phyloP scores from a whole-genome alignment of 2,797 vertebrate genomes.

The Sebastes nivosus region DNA sequence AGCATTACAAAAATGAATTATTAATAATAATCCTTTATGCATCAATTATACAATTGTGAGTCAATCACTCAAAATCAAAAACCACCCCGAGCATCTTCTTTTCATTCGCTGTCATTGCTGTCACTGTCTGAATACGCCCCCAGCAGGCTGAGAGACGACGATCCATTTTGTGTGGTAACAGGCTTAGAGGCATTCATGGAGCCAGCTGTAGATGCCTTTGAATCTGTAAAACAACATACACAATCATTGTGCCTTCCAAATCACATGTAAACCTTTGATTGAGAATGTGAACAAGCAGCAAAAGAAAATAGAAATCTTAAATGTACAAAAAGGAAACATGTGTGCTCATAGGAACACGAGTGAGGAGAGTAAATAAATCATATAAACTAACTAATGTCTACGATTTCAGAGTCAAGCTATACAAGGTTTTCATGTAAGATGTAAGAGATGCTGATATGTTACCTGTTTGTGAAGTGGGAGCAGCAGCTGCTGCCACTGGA shows the following conservation, averaged over 20 bases:
- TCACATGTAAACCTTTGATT: background rate
- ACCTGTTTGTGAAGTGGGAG: slow-evolving; percentile 60
- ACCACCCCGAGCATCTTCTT: background rate
- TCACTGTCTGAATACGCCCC: slow-evolving; percentile 92
- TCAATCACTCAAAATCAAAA: slow-evolving; percentile 11
- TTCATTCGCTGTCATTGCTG: slow-evolving; percentile 81
- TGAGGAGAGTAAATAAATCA: background rate
- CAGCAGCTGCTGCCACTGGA: background rate
- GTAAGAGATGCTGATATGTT: background rate
- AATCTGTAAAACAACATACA: slow-evolving; percentile 52
- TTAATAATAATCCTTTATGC: background rate
- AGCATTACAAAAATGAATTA: background rate
- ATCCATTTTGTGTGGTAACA: slow-evolving; percentile 55
- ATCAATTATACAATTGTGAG: background rate
- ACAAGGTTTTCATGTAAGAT: too few species aligned
- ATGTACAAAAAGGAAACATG: background rate
- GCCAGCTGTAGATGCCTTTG: slow-evolving; percentile 20
- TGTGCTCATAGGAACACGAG: background rate
- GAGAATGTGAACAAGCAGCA: background rate
- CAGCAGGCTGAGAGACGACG: slow-evolving; percentile 90
- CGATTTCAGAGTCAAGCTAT: background rate
- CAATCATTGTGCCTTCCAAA: background rate
- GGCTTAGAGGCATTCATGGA: slow-evolving; percentile 27
- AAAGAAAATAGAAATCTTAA: background rate
- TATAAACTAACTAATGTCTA: background rate